A percentile compares a stretch with the other conserved stretches of the same genome.
Evolutionary conservation across 2,797 vertebrate species (phyloP).

Genomic region (Epinephelus awoara): DNA sequence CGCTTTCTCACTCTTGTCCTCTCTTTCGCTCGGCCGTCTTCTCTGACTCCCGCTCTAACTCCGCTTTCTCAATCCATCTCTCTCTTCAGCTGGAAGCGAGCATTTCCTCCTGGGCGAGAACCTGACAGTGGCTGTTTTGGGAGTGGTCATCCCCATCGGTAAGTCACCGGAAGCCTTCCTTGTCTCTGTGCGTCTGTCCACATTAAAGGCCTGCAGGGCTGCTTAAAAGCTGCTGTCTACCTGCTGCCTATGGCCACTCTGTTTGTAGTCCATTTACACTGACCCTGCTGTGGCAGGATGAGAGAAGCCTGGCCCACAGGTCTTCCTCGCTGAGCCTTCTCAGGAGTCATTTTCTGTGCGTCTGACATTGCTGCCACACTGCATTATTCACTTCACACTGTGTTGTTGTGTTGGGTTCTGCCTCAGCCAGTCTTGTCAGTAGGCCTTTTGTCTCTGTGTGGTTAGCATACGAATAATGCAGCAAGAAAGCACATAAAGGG

Average conservation of each 20-base stretch:
- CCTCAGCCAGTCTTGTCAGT: constrained; percentile 25
- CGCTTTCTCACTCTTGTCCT: constrained; percentile 6
- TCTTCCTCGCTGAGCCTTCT: constrained; percentile 38
- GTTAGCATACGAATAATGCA: not conserved
- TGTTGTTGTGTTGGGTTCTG: constrained; percentile 64
- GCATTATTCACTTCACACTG: constrained; percentile 65
- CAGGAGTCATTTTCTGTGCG: constrained; percentile 53
- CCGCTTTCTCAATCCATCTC: constrained; percentile 32
- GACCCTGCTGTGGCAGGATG: constrained; percentile 54
- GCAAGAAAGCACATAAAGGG: not conserved
- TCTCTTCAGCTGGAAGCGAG: constrained; percentile 90
- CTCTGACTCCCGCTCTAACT: constrained; percentile 28
- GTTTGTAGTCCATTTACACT: constrained; percentile 55
- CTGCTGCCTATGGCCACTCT: constrained; percentile 47
- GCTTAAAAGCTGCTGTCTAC: constrained; percentile 43
- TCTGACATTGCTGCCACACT: constrained; percentile 66
- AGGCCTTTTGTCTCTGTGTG: constrained; percentile 25
- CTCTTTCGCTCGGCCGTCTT: constrained; percentile 1
- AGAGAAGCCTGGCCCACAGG: constrained; percentile 50
- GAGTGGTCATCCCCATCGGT: constrained; percentile 96
- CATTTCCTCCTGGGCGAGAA: constrained; percentile 91
- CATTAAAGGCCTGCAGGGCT: constrained; percentile 26
- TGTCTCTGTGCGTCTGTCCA: constrained; percentile 50
- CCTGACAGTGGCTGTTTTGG: constrained; percentile 94
- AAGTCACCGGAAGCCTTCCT: constrained; percentile 74